Conservation (phyloP, 2,888 invertebrate genomes). For the Meta bourneti region DNA sequence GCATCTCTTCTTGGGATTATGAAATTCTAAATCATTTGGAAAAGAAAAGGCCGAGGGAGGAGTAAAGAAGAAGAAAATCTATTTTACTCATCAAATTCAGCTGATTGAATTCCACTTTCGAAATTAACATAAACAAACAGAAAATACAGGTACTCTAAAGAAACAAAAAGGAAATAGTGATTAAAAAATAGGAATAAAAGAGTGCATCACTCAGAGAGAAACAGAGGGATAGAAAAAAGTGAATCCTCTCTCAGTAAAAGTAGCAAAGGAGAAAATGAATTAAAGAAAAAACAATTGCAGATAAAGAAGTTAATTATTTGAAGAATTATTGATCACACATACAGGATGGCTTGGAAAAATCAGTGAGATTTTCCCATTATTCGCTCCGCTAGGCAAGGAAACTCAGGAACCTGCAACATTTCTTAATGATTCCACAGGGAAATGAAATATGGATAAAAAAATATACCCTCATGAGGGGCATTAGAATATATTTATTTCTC, state of each 20-base stretch:
- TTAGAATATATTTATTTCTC: constrained; percentile 49
- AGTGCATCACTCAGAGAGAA: not conserved
- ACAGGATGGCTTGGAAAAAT: constrained; percentile 44
- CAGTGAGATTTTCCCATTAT: constrained; percentile 74
- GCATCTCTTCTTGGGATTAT: constrained; percentile 23
- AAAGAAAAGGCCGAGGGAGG: constrained; percentile 16
- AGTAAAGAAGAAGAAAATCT: constrained; percentile 41
- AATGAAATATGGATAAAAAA: constrained; percentile 56
- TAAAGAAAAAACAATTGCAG: constrained; percentile 74
- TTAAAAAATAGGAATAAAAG: constrained; percentile 41
- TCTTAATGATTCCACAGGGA: constrained; percentile 68
- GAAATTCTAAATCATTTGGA: constrained; percentile 24
- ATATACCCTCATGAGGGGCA: not conserved
- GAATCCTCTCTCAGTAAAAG: constrained; percentile 36
- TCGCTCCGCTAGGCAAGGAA: constrained; percentile 61
- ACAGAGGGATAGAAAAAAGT: constrained; percentile 20
- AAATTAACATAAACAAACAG: constrained; percentile 67
- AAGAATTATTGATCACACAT: constrained; percentile 72
- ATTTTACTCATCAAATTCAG: constrained; percentile 68
- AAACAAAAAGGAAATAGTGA: constrained; percentile 17
- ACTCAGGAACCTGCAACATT: constrained; percentile 56
- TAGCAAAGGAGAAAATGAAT: constrained; percentile 56
- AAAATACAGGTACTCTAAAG: constrained; percentile 40
- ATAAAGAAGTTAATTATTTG: constrained; percentile 76
- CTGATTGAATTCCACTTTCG: constrained; percentile 69